phyloP scores from a whole-genome alignment of 1,140 invertebrate species.

The Pentalonia nigronervosa region DNA sequence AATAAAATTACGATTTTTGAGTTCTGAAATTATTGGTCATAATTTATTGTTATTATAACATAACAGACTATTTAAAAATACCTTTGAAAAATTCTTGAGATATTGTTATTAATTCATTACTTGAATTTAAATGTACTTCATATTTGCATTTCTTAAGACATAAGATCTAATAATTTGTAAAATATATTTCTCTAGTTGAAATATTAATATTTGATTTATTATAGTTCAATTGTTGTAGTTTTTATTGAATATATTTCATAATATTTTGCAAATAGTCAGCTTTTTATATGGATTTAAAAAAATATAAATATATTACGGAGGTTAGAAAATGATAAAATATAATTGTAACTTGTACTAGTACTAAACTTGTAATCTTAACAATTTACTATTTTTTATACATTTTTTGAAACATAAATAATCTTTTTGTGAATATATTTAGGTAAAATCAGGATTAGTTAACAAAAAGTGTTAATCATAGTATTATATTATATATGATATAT shows the following conservation, averaged over 20 bases:
- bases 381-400: background rate
- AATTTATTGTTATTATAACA: no score
- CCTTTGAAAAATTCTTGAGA: background rate
- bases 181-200: background rate
- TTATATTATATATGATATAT: background rate
- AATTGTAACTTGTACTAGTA: no score
- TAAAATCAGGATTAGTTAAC: background rate
- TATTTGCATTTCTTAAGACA: background rate
- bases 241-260: background rate
- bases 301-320: background rate
- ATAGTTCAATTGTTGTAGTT: background rate
- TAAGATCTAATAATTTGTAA: background rate
- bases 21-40: background rate
- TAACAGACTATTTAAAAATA: background rate
- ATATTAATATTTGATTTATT: background rate
- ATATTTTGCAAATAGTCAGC: background rate
- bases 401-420: background rate
- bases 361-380: background rate
- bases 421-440: background rate
- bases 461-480: background rate
- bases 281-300: background rate
- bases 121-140: background rate
- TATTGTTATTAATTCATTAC: background rate
- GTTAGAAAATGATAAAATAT: no score
- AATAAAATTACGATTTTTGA: background rate